Percentiles rank a stretch among this genome's conserved stretches.
phyloP scores from a whole-genome alignment of 2,113 vertebrate genomes.

The Calyptommatus sinebrachiatus region DNA sequence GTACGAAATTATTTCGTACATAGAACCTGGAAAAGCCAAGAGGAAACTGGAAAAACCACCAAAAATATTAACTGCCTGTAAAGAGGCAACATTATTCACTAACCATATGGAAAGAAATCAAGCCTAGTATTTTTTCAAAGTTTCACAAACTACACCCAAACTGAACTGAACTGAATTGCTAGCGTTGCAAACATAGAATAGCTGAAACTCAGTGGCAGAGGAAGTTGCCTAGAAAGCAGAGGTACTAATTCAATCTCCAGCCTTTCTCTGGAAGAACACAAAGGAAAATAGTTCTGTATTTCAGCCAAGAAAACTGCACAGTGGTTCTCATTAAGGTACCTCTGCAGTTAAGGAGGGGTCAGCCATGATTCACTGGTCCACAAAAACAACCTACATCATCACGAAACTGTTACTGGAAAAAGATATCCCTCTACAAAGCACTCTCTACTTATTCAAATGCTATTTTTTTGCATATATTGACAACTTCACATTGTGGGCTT shows the following conservation, averaged over 20 bases:
- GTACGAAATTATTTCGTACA: slow-evolving; percentile 45
- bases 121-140: not conserved
- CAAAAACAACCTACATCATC: too few species aligned
- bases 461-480: not conserved
- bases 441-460: not conserved
- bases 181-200: not conserved
- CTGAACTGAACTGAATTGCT: not conserved
- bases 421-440: not conserved
- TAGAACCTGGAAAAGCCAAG: slow-evolving; percentile 26
- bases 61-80: slow-evolving; percentile 13
- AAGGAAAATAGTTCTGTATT: too few species aligned
- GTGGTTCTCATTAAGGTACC: too few species aligned
- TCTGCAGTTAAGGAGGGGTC: too few species aligned
- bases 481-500: not conserved
- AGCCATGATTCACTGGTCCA: too few species aligned
- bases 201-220: too few species aligned
- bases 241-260: too few species aligned
- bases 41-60: slow-evolving; percentile 16
- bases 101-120: slow-evolving; percentile 10
- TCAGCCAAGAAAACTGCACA: too few species aligned
- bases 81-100: not conserved
- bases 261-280: too few species aligned
- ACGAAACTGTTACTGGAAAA: not conserved
- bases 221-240: too few species aligned
- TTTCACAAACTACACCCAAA: not conserved